Percentiles rank a stretch among this genome's conserved stretches.
Evolutionary conservation across 2,888 invertebrate genomes (phyloP).

Genomic region (Hedya salicella): DNA sequence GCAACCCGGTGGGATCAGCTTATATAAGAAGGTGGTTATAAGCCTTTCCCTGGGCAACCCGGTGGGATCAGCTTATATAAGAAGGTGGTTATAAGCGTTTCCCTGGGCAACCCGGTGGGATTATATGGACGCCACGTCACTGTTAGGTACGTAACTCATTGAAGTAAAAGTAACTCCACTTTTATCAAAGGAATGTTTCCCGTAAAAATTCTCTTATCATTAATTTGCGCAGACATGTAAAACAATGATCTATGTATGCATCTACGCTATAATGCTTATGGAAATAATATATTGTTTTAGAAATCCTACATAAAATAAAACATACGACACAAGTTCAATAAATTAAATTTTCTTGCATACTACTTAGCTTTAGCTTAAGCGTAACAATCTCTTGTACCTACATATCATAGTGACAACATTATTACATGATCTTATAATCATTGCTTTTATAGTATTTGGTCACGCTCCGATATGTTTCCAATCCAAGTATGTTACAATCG

Average conservation of each 20-base stretch:
- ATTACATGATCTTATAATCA: constrained; percentile 23
- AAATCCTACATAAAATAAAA: constrained; percentile 7
- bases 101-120: no score
- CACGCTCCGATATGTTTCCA: constrained; percentile 6
- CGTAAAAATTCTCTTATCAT: constrained; percentile 17
- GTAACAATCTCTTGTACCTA: constrained; percentile 17
- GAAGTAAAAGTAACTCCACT: background rate
- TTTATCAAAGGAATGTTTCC: constrained; percentile 2
- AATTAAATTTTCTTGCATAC: constrained; percentile 1
- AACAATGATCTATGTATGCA: constrained; percentile 16
- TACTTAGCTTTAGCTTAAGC: background rate
- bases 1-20: no score
- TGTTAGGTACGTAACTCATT: no score
- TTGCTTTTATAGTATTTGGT: constrained; percentile 17
- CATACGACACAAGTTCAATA: background rate
- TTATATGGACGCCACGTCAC: no score
- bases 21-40: no score
- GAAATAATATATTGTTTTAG: constrained; percentile 9
- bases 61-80: no score
- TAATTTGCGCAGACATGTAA: constrained; percentile 9
- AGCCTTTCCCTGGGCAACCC: no score
- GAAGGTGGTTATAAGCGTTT: no score
- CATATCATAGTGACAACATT: constrained; percentile 25
- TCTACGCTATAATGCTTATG: constrained; percentile 12
- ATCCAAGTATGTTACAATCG: background rate